phyloP scores from a whole-genome alignment of 2,113 vertebrate genomes.

The Ibidorhyncha struthersii region DNA sequence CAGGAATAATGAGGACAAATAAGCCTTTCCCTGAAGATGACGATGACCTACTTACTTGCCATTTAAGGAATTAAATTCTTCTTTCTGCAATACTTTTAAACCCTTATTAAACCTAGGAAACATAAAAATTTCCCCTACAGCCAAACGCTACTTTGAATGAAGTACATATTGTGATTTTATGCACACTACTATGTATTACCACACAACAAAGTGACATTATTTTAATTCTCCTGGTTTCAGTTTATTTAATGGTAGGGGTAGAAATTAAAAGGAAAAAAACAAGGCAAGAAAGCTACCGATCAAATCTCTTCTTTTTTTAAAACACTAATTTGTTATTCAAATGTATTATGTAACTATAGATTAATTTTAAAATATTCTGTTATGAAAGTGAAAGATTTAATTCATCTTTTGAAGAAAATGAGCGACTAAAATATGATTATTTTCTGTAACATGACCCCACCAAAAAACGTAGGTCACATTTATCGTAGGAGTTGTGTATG shows the following conservation, averaged over 20 bases:
- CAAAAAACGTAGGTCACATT: background rate
- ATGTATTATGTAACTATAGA: background rate
- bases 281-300: background rate
- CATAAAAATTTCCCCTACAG: background rate
- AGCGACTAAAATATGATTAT: background rate
- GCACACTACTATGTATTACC: background rate
- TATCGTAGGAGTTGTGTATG: background rate
- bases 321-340: background rate
- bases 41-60: conserved; percentile 53
- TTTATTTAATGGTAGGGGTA: background rate
- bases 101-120: background rate
- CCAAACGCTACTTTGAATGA: background rate
- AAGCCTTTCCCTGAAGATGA: conserved; percentile 44
- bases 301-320: background rate
- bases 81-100: background rate
- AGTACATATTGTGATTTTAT: background rate
- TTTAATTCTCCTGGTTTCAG: background rate
- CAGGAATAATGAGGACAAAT: conserved; percentile 40
- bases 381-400: background rate
- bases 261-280: background rate
- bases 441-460: background rate
- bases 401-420: background rate
- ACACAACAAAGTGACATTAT: background rate
- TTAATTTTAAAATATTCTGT: background rate
- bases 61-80: conserved; percentile 30